phyloP scores from a whole-genome alignment of 2,797 vertebrate genomes.

The Botia almorhae region DNA sequence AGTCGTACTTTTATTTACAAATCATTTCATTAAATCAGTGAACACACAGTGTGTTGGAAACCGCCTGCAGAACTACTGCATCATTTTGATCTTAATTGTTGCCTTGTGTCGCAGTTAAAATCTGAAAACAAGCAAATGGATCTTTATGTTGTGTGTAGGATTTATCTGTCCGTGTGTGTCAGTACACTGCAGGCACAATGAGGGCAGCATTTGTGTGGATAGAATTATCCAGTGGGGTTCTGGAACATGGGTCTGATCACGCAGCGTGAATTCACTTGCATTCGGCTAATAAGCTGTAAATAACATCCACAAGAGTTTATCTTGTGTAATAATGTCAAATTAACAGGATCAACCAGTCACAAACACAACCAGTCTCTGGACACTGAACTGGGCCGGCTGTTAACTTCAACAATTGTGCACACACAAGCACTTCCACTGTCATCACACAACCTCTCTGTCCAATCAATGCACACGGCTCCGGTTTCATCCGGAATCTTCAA shows the following conservation, averaged over 20 bases:
- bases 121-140: conserved; percentile 4
- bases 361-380: conserved; percentile 47
- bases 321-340: conserved; percentile 70
- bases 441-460: conserved; percentile 19
- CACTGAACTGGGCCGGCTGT: conserved; percentile 26
- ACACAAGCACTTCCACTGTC: conserved; percentile 22
- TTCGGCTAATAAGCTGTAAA: conserved; percentile 80
- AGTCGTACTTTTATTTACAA: conserved; percentile 3
- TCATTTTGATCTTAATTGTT: conserved; percentile 27
- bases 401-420: conserved; percentile 32
- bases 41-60: background rate
- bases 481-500: background rate
- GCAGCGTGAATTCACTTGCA: conserved; percentile 67
- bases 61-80: background rate
- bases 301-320: conserved; percentile 65
- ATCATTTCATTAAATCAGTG: conserved; percentile 25
- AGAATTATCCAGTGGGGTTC: conserved; percentile 68
- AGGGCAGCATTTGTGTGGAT: conserved; percentile 64
- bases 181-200: conserved; percentile 66
- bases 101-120: conserved; percentile 10
- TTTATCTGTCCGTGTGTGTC: too few species aligned
- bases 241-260: conserved; percentile 64
- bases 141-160: conserved; percentile 51
- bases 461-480: conserved; percentile 21
- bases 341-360: conserved; percentile 64